phyloP scores from a whole-genome alignment of 2,888 invertebrate species.

The Frankliniella intonsa region DNA sequence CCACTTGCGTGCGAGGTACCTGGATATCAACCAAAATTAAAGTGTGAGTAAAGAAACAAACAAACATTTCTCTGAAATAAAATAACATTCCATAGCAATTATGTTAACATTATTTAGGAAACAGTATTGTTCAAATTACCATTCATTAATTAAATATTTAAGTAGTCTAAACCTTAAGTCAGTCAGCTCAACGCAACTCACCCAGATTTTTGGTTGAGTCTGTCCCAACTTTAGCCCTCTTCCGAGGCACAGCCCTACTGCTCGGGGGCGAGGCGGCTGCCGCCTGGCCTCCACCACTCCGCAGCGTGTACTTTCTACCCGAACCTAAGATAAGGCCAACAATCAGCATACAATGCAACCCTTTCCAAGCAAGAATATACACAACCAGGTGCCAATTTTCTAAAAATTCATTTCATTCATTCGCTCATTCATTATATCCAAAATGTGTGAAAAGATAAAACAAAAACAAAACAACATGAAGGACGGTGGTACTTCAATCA shows the following conservation, averaged over 20 bases:
- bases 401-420: neutral
- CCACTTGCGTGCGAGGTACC: constrained; percentile 15
- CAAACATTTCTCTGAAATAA: neutral
- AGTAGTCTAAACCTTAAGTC: neutral
- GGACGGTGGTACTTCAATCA: no score
- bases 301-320: constrained; percentile 43
- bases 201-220: constrained; percentile 26
- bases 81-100: neutral
- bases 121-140: neutral
- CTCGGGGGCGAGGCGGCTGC: constrained; percentile 22
- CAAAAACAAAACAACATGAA: no score
- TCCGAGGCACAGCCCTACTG: constrained; percentile 21
- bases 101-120: neutral
- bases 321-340: constrained; percentile 25
- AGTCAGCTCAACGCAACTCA: constrained; percentile 26
- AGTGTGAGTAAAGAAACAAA: neutral
- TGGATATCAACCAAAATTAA: neutral
- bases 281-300: constrained; percentile 48
- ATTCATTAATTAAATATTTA: neutral
- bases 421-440: neutral
- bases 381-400: neutral
- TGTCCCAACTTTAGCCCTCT: constrained; percentile 24
- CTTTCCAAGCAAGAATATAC: neutral
- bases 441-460: no score
- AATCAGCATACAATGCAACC: constrained; percentile 27